Evolutionary conservation across 1,140 invertebrate species (phyloP), one percentile per base, ranked within the genome.

Genomic region (Drosophila saltans): DNA sequence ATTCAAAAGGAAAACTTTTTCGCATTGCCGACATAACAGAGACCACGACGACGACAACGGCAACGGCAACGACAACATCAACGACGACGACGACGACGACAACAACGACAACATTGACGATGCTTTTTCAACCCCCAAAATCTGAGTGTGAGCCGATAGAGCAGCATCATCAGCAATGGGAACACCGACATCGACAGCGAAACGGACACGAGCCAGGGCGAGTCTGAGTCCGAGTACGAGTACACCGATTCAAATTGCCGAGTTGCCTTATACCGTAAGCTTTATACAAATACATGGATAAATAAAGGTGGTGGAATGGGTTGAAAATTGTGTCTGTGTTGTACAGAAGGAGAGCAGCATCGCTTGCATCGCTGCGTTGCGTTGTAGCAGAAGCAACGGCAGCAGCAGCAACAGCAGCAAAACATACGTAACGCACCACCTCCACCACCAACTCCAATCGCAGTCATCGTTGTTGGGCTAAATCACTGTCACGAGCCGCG

Each of bases 1-100:
- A 84, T 89, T 91, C 61, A 91, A 76, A 86, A 91, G 80, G 90
- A 91, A 91, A 91, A 91, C 90, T 89, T 88, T 89, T 89, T 89
- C 72, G 75, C 84, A 66, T 80, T 67, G 56, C 80, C 45, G 45
- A 16, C 16, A 16, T 16, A 16, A 16, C 16, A 16, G 16, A 16
- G 16, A 48, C 45, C 21, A 48, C 45, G 21, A 48, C 45, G 45
- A 52, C 24, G 16, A 48, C 45, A 16, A 48, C 45, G 33, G 6
- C 45, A 16, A 48, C 45, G 33, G 6, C 45, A 48, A 48, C 45
- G 45, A 48, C 45, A 2, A 71, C 65, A 43, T 55, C 64, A 59
- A 77, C 67, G 59, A 63, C 74, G 39, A 77, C 52, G 66, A 66
- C 70, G 63, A 67, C 9, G 45, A 40, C 57, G 41, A 62, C 58